These are phyloP conservation scores for Drosophila virilis DNA, from an alignment of 1,140 invertebrate species.

Conservation along the genomic window DNA sequence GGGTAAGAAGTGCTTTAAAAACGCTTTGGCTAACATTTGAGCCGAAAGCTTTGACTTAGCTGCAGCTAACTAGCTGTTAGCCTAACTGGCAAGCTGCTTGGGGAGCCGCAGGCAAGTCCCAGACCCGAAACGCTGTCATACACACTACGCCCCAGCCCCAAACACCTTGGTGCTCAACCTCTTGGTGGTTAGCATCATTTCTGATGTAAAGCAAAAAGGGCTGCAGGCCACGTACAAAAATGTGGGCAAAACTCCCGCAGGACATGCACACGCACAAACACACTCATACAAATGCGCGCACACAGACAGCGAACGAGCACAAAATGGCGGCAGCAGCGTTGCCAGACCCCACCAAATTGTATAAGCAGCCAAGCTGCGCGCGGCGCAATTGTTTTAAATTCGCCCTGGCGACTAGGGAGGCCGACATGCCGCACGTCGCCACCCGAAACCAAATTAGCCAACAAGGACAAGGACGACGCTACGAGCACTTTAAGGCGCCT, in stretches of 20 bases:
- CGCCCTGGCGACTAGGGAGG: slow-evolving; percentile 5
- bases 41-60: slow-evolving; percentile 12
- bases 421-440: background rate
- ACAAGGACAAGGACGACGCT: slow-evolving; percentile 21
- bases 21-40: background rate
- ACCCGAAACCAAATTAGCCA: slow-evolving; percentile 26
- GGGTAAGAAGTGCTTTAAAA: too few species aligned
- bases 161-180: background rate
- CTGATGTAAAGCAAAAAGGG: slow-evolving; percentile 23
- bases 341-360: slow-evolving; percentile 22
- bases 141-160: background rate
- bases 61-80: slow-evolving; percentile 6
- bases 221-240: slow-evolving; percentile 28
- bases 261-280: slow-evolving; percentile 20
- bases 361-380: slow-evolving; percentile 4
- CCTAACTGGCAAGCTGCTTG: background rate
- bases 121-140: slow-evolving; percentile 7
- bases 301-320: background rate
- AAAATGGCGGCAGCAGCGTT: slow-evolving; percentile 35
- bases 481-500: background rate
- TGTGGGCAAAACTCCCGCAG: slow-evolving; percentile 32
- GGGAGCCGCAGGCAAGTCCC: background rate
- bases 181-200: slow-evolving; percentile 15
- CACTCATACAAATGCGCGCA: background rate
- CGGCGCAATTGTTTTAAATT: slow-evolving; percentile 35